A percentile compares a stretch with the other conserved stretches of the same genome.
phyloP scores from a whole-genome alignment of 2,888 invertebrate genomes.

The Sturmia bella region DNA sequence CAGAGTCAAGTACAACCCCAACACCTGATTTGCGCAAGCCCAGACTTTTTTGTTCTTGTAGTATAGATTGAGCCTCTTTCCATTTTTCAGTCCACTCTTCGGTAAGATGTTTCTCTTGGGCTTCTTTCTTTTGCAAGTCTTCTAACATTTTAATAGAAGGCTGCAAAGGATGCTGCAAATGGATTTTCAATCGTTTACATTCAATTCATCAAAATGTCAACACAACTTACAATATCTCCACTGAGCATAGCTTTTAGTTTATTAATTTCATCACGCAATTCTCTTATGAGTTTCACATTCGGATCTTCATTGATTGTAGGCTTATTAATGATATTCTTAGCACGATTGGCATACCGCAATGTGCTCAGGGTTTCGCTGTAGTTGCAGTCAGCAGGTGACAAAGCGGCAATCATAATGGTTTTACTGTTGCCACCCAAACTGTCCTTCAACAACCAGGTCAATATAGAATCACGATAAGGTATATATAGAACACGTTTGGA shows the following conservation, averaged over 20 bases:
- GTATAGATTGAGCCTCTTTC: slow-evolving; percentile 93
- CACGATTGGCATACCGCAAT: slow-evolving; percentile 92
- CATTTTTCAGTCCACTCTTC: slow-evolving; percentile 97
- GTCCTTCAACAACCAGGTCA: slow-evolving; percentile 94
- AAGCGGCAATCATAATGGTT: slow-evolving; percentile 94
- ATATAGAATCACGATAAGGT: slow-evolving; percentile 93
- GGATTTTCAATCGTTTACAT: neutral
- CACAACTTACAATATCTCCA: slow-evolving; percentile 85
- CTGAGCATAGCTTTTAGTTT: slow-evolving; percentile 89
- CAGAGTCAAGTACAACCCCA: slow-evolving; percentile 94
- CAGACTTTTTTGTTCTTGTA: slow-evolving; percentile 93
- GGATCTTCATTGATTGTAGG: slow-evolving; percentile 95
- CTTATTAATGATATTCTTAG: slow-evolving; percentile 95
- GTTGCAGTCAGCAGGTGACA: slow-evolving; percentile 92
- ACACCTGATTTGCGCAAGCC: slow-evolving; percentile 93
- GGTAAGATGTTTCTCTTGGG: slow-evolving; percentile 93
- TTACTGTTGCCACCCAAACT: slow-evolving; percentile 95
- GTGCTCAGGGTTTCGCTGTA: slow-evolving; percentile 94
- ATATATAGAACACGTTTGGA: slow-evolving; percentile 86
- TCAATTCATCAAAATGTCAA: neutral
- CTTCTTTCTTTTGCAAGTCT: slow-evolving; percentile 93
- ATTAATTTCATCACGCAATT: slow-evolving; percentile 91
- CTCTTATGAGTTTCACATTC: slow-evolving; percentile 92
- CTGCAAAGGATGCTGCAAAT: slow-evolving; percentile 83
- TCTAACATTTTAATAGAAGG: slow-evolving; percentile 88